phyloP scores from a whole-genome alignment of 2,888 invertebrate genomes.

The Chalcis sispes region DNA sequence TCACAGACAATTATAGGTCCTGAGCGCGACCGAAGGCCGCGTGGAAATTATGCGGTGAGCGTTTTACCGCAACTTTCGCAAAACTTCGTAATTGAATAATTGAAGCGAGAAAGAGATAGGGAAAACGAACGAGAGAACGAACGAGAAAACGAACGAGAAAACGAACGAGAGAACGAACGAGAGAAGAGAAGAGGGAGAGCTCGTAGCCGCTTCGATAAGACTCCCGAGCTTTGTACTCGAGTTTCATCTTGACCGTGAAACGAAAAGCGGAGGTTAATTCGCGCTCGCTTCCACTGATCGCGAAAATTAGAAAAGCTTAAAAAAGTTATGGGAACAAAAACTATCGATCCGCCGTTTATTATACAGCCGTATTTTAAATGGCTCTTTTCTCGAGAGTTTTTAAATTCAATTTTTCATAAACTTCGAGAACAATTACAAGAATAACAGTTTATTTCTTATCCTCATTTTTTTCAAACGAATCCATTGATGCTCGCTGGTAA shows the following conservation, averaged over 20 bases:
- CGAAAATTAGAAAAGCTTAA: conserved; percentile 24
- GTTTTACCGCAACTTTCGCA: conserved; percentile 45
- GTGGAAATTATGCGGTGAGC: neutral
- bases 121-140: neutral
- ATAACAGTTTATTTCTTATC: neutral
- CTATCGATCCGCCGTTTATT: neutral
- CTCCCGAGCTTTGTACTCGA: neutral
- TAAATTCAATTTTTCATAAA: neutral
- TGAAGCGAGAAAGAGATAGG: conserved; percentile 30
- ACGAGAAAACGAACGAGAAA: neutral
- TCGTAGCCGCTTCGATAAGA: neutral
- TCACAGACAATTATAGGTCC: conserved; percentile 47
- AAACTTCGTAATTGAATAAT: conserved; percentile 56
- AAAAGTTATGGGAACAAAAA: neutral
- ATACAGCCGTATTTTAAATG: neutral
- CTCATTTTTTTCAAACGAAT: neutral
- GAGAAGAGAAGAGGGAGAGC: neutral
- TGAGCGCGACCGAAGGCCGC: neutral
- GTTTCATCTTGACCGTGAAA: conserved; percentile 6
- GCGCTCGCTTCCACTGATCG: neutral
- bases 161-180: neutral
- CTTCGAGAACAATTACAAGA: neutral
- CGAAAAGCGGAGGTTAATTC: neutral
- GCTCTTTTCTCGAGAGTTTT: neutral
- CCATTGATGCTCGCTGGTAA: neutral